Evolutionary conservation across 1,140 invertebrate genomes (phyloP), one percentile per base, ranked within the genome.

Genomic region (Venturia canescens): DNA sequence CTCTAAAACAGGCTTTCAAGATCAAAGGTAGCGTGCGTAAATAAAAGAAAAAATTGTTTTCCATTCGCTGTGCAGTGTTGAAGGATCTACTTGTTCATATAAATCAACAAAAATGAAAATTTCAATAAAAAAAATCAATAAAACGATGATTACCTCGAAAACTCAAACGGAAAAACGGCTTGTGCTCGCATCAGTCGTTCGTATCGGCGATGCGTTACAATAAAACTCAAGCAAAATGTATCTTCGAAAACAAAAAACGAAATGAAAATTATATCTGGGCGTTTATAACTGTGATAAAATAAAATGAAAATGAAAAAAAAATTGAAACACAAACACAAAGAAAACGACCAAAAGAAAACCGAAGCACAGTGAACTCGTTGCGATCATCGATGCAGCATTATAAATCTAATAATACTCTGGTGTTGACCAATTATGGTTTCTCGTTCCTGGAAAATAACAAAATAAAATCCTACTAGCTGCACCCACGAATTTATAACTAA

Each of bases 161-260:
- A 76, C 74, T 53, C 34, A 63, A 76, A 23, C 23, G 53, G 60
- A 60, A 31, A 34, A 16, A 6, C 26, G 74, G 50, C 13, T n/a
- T 23, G 60, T 9, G 27, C n/a, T 50, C 74, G n/a, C n/a, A n/a
- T 76, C 74, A 23, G 53, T 44, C 9, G 7, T 34, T 76, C 74
- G 74, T 76, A 63, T 18, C 7, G 53, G 11, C 26, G 74, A 60
- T 34, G 53, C 29, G 53, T 15, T 18, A 9, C 44, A 63, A 57
- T 63, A 76, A 76, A 34, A 76, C 50, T 76, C 74, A 76, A 60
- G 74, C 60, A 9, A 76, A 76, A 63, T 76, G 74, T 23, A 29
- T 63, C 74, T 76, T 60, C n/a, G 70, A 75, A 72, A 48, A 72
- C 11, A 34, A 76, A 3, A n/a, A 53, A n/a, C n/a, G n/a, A n/a